Base-by-base conservation (phyloP, 64 coral and sea anemone species). In the Astreopora myriophthalma region DNA sequence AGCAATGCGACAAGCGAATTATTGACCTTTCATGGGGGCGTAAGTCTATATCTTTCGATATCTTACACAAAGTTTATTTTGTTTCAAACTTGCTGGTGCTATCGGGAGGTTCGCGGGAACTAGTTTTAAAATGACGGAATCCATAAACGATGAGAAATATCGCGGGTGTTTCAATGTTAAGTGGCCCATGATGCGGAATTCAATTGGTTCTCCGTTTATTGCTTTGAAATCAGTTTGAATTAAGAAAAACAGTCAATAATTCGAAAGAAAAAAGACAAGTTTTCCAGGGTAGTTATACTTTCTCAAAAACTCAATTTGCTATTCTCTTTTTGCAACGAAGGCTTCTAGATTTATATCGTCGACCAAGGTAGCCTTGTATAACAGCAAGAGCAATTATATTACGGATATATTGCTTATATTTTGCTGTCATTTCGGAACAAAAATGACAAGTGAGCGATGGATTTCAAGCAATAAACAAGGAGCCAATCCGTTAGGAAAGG, bases 111-210 rank as follows among this genome's bases (percentile, higher is more conserved):
- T 20, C 39, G 73, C 39, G 73, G 36, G 38, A 60, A 80, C 19
- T 24, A 27, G 52, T 40, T 64, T 64, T 22, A 83, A 83, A 83
- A 83, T 83, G 55, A 64, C 34, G 79, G 65, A 62, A 66, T 83
- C 52, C 79, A 83, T 64, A 57, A 83, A 83, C 52, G 79, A 83
- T 83, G 79, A 36, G 5, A 33, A 52, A 80, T 34, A 80, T 34
- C 30, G 22, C 79, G 3, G 79, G 79, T 83, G 55, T 37, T 83
- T 35, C 19, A 39, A 22, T 63, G 79, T 37, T 63, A 3, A 65
- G 79, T 83, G 79, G 22, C 7, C 52, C 55, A 20, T 63, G 28
- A 8, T 61, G 79, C 57, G 52, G 55, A 23, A 64, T 83, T 83
- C 57, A 83, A 83, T 35, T 83, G 57, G 55, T 37, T 37, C 17